phyloP scores from a whole-genome alignment of 2,113 vertebrate genomes.

The Myotis yumanensis region DNA sequence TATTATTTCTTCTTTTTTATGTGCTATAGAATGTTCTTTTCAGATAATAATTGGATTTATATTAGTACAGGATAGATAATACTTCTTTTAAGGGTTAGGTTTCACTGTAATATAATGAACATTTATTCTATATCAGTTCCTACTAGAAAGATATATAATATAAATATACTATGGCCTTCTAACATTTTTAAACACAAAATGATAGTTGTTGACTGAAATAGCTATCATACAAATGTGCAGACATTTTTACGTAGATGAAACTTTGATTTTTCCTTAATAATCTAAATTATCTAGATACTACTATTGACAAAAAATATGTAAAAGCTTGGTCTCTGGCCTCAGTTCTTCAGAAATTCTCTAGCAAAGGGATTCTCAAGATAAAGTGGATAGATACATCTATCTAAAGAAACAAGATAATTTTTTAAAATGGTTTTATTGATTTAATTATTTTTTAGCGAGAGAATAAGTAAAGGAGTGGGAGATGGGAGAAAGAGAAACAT shows the following conservation, averaged over 20 bases:
- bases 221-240: not conserved
- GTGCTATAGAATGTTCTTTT: not conserved
- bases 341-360: not conserved
- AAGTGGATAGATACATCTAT: not conserved
- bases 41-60: not conserved
- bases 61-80: not conserved
- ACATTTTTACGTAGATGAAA: conserved; percentile 8
- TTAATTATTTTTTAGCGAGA: too few relatives aligned
- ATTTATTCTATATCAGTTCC: not conserved
- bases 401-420: conserved; percentile 26
- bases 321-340: not conserved
- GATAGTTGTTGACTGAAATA: conserved; percentile 9
- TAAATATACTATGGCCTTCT: not conserved
- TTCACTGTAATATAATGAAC: conserved; percentile 16
- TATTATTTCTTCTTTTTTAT: conserved; percentile 19
- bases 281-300: conserved; percentile 30
- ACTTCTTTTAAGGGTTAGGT: conserved; percentile 32
- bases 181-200: not conserved
- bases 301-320: not conserved
- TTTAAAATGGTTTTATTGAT: not conserved
- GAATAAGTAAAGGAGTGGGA: too few relatives aligned
- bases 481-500: too few relatives aligned
- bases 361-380: not conserved
- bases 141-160: not conserved
- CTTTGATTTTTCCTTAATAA: conserved; percentile 31